These are phyloP conservation scores for Fulmarus glacialis DNA, from an alignment of 2,113 vertebrate species.

Conservation along the genomic window DNA sequence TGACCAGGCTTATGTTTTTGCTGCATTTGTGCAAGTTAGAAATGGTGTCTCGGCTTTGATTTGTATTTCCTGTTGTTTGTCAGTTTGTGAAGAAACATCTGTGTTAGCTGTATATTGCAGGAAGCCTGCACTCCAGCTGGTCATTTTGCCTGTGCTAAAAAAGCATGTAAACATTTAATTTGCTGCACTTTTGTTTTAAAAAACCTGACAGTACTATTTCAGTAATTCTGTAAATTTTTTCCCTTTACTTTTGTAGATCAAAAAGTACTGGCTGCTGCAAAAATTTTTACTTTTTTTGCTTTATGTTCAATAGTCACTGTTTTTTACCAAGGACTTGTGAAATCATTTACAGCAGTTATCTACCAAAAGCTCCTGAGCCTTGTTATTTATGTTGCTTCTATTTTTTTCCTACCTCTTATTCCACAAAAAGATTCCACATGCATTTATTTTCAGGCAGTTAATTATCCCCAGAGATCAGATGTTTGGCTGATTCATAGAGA, in stretches of 20 bases:
- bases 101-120: not conserved
- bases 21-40: not conserved
- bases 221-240: not conserved
- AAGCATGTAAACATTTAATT: not conserved
- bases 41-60: not conserved
- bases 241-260: not conserved
- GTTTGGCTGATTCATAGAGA: constrained; percentile 61
- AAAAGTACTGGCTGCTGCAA: not conserved
- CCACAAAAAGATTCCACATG: not conserved
- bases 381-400: not conserved
- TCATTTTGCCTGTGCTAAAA: not conserved
- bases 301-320: not conserved
- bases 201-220: not conserved
- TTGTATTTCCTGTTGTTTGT: not conserved
- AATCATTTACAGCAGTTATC: not conserved
- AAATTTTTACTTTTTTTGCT: not conserved
- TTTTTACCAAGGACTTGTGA: not conserved
- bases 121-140: not conserved
- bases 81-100: not conserved
- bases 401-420: not conserved
- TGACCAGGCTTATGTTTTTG: not conserved
- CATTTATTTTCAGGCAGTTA: constrained; percentile 45
- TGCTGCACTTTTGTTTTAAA: not conserved
- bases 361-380: not conserved
- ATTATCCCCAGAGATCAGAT: constrained; percentile 46